Percentiles rank a stretch among this genome's conserved stretches.
Evolutionary conservation across 1,140 invertebrate genomes (phyloP).

Genomic region (Drosophila subpulchrella): DNA sequence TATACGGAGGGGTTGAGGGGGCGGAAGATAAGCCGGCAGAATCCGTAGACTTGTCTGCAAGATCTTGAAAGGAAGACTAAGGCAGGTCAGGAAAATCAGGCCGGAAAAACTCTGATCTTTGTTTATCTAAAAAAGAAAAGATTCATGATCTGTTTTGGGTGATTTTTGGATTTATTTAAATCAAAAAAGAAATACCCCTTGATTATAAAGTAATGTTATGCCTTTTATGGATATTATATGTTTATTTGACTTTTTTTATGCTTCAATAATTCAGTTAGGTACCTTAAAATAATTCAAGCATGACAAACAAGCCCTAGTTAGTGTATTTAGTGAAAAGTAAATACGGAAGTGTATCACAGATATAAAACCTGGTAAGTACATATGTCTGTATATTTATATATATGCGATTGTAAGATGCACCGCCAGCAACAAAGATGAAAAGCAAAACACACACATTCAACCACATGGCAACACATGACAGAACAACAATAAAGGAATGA

Average conservation of each 20-base stretch:
- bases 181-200: too few relatives aligned
- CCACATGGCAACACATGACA: constrained; percentile 16
- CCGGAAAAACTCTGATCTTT: neutral
- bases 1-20: neutral
- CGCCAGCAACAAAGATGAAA: constrained; percentile 14
- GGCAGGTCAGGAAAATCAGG: constrained; percentile 30
- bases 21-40: constrained; percentile 7
- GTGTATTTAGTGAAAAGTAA: constrained; percentile 22
- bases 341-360: constrained; percentile 31
- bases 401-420: constrained; percentile 9
- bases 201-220: neutral
- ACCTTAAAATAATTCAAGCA: constrained; percentile 11
- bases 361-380: constrained; percentile 1
- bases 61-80: constrained; percentile 12
- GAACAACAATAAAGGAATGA: constrained; percentile 27
- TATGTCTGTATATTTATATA: neutral
- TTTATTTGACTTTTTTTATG: neutral
- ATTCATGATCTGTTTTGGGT: too few relatives aligned
- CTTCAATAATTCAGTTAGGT: constrained; percentile 6
- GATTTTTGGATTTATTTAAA: too few relatives aligned
- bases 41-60: constrained; percentile 28
- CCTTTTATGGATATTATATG: neutral
- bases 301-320: constrained; percentile 28
- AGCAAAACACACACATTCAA: constrained; percentile 12
- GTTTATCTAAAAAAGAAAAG: too few relatives aligned